Evolutionary conservation across 2,888 invertebrate species (phyloP).

Genomic region (Lepeophtheirus nordmannii): DNA sequence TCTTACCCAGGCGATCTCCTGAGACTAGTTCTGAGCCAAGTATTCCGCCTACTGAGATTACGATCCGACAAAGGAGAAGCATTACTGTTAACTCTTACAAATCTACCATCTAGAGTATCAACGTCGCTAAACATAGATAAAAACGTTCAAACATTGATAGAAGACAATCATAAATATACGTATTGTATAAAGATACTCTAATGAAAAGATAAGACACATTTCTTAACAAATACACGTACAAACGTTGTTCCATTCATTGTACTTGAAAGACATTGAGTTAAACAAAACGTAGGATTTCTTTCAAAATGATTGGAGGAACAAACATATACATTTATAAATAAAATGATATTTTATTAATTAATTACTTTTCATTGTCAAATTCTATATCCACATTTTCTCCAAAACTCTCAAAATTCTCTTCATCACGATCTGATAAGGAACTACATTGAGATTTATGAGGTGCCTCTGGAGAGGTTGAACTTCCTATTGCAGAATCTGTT

Average conservation of each 20-base stretch:
- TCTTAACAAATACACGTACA: background rate
- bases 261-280: too few species aligned
- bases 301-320: background rate
- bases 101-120: background rate
- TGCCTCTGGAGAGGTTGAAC: conserved; percentile 13
- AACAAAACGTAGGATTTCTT: too few species aligned
- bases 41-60: conserved; percentile 10
- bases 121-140: conserved; percentile 11
- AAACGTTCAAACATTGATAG: too few species aligned
- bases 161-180: background rate
- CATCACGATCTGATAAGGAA: conserved; percentile 25
- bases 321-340: background rate
- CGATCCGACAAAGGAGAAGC: conserved; percentile 9
- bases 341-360: too few species aligned
- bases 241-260: background rate
- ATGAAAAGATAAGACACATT: background rate
- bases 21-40: conserved; percentile 17
- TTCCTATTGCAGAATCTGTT: conserved; percentile 14
- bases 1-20: conserved; percentile 11
- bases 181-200: background rate
- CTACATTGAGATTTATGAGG: conserved; percentile 7
- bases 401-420: conserved; percentile 28
- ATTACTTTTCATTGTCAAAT: conserved; percentile 17
- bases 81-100: background rate
- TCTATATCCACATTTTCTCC: conserved; percentile 28